These are phyloP conservation scores for Protosalanx chinensis DNA, from an alignment of 2,797 vertebrate genomes.

Conservation along the genomic window DNA sequence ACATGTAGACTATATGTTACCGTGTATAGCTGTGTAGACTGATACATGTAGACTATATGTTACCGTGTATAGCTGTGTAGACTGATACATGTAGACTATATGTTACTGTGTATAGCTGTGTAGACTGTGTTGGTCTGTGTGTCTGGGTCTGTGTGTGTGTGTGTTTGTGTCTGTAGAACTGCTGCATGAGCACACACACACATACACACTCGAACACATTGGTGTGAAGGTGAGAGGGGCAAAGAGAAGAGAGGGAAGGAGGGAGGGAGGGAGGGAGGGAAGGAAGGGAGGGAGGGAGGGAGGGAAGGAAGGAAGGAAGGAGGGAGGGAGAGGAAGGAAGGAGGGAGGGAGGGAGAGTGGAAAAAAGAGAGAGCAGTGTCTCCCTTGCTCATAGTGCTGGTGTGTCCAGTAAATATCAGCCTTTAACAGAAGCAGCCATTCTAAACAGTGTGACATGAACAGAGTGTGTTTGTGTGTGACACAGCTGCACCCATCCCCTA, in stretches of 20 bases:
- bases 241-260: neutral
- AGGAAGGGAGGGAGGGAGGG: constrained; percentile 10
- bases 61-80: too few relatives aligned
- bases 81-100: too few relatives aligned
- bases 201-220: too few relatives aligned
- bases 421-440: neutral
- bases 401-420: neutral
- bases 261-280: constrained; percentile 3
- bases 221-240: too few relatives aligned
- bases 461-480: neutral
- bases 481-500: constrained; percentile 8
- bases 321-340: constrained; percentile 19
- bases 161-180: too few relatives aligned
- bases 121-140: too few relatives aligned
- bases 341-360: constrained; percentile 1
- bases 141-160: too few relatives aligned
- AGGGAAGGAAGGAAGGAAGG: constrained; percentile 23
- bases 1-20: too few relatives aligned
- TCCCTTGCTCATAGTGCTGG: neutral
- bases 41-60: too few relatives aligned
- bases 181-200: too few relatives aligned
- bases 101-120: too few relatives aligned
- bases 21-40: too few relatives aligned
- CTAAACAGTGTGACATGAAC: neutral
- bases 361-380: constrained; percentile 41